These are phyloP conservation scores for Blennius ocellaris DNA, from an alignment of 2,113 vertebrate species.

Conservation along the genomic window DNA sequence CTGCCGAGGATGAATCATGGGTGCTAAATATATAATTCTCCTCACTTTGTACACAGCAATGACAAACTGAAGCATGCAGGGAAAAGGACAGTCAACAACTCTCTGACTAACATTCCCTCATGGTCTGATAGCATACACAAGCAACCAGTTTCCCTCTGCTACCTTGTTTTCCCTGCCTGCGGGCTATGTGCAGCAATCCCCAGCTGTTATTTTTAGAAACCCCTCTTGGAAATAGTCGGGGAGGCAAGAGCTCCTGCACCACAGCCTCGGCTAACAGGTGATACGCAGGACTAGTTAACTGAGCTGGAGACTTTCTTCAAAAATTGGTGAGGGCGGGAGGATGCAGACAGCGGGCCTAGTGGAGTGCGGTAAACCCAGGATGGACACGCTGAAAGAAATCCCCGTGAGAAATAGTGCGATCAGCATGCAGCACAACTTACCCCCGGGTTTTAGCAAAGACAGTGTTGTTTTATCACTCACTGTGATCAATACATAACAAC, in stretches of 20 bases:
- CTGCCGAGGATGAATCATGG: constrained; percentile 68
- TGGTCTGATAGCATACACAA: constrained; percentile 69
- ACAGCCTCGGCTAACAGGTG: constrained; percentile 72
- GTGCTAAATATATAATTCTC: constrained; percentile 63
- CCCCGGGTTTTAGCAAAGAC: too few species aligned
- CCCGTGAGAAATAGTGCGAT: constrained; percentile 10
- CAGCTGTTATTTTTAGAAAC: constrained; percentile 79
- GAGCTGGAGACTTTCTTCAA: constrained; percentile 20
- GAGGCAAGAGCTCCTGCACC: constrained; percentile 65
- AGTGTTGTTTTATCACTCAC: too few species aligned
- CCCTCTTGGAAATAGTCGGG: constrained; percentile 57
- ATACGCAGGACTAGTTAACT: constrained; percentile 37
- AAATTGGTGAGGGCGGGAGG: constrained; percentile 16
- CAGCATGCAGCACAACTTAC: neutral
- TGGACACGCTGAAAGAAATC: constrained; percentile 11
- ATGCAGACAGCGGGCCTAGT: neutral
- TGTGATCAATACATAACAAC: too few species aligned
- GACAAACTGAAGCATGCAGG: constrained; percentile 57
- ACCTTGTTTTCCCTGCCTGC: constrained; percentile 68
- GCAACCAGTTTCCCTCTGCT: constrained; percentile 68
- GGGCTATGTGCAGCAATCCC: constrained; percentile 61
- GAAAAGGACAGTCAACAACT: constrained; percentile 58
- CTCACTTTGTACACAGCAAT: constrained; percentile 52
- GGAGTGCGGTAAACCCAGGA: neutral
- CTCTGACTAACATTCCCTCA: constrained; percentile 63